phyloP scores from a whole-genome alignment of 2,113 vertebrate genomes.

The Sylvia atricapilla region DNA sequence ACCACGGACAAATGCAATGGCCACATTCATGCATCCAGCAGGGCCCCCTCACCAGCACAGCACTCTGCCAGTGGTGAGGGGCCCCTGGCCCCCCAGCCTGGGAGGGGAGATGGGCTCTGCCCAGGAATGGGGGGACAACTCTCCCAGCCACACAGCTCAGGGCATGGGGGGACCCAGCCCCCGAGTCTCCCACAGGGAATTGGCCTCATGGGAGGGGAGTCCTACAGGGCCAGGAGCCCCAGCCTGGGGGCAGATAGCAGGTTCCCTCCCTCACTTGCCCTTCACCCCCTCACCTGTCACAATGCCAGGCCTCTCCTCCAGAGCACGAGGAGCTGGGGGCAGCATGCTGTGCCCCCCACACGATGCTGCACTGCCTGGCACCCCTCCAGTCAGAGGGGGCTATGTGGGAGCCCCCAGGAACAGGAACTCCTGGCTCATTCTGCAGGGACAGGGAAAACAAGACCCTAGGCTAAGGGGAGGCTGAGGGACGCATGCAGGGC shows the following conservation, averaged over 20 bases:
- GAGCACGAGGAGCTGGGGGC: neutral
- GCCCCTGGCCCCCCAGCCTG: neutral
- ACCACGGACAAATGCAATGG: neutral
- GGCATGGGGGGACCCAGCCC: neutral
- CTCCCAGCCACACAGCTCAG: neutral
- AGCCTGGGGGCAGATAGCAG: neutral
- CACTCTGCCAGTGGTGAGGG: neutral
- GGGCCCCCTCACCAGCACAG: fast-evolving
- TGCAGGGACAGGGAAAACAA: neutral
- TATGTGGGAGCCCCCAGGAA: neutral
- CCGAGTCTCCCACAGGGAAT: neutral
- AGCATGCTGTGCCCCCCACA: slow-evolving; percentile 33
- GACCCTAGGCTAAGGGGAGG: neutral
- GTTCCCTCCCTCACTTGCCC: neutral
- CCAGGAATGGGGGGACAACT: neutral
- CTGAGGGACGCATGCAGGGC: slow-evolving; percentile 15
- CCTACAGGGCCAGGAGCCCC: neutral
- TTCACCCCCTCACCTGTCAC: neutral
- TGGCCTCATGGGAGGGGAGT: neutral
- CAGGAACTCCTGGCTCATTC: neutral
- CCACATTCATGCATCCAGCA: slow-evolving; percentile 34
- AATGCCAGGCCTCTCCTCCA: neutral
- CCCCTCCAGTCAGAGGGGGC: neutral
- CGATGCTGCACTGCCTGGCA: neutral
- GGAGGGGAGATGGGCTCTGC: neutral